Base-by-base conservation (phyloP, 2,797 vertebrate species). In the Alauda arvensis region DNA sequence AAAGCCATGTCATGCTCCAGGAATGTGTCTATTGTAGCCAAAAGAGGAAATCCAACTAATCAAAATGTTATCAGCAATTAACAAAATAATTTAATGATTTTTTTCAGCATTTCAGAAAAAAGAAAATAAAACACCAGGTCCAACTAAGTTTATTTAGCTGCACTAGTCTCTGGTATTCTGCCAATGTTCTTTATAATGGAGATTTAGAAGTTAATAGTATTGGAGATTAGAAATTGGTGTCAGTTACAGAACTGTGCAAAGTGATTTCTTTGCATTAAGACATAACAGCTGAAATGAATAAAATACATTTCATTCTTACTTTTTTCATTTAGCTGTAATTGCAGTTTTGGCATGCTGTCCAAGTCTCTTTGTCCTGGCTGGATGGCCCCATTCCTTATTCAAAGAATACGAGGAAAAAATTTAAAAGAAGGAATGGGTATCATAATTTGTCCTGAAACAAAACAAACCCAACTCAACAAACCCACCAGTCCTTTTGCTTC, bases 61-160 rank as follows among this genome's bases (percentile, higher is more conserved):
- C 88, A 93, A 95, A 96, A 93, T 94, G 90, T 96, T 97, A 97
- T 96, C 95, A 94, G 87, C 78, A 95, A 95, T 96, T 96, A 94
- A 91, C 91, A 88, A 93, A 96, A 87, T 91, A 83, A 60, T 94
- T 96, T 95, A 96, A 93, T n/a, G 65, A 57, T 37, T 78, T 89
- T 71, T 95, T 95, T 77, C 63, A 92, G 28, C 81, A 82, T 93
- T 93, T 91, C 51, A 93, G 75, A 77, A 90, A 70, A 95, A 93
- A 92, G 75, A 84, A 94, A 94, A 91, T 51, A 79, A 94, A 95
- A 77, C 42, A 90, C 53, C 69, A 93, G 77, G 83, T 92, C 75
- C 89, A 82, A 61, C 91, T 95, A 95, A 96, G 88, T 91, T 87
- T 93, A 89, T 95, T 95, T 95, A 94, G 80, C 88, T 93, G 87